Evolutionary conservation across 2,113 vertebrate species (phyloP).

Genomic region (Grammomys dolichurus): DNA sequence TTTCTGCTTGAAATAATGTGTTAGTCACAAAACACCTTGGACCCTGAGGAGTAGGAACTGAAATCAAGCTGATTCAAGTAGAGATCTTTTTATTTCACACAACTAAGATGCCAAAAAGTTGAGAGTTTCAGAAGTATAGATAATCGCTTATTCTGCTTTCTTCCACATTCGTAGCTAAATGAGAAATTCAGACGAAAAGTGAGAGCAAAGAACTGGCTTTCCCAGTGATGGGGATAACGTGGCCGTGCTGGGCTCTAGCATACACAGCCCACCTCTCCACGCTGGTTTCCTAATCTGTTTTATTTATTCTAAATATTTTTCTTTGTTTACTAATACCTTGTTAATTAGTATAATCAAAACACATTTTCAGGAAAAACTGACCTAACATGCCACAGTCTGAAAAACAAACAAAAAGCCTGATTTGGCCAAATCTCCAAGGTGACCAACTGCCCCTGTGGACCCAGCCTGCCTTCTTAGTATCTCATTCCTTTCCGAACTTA

Average conservation of each 20-base stretch:
- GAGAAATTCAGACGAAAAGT: not conserved
- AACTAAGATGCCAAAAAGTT: not conserved
- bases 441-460: not conserved
- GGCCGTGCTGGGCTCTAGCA: not conserved
- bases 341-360: not conserved
- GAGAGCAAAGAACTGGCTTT: not conserved
- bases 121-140: not conserved
- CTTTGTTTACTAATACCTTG: not conserved
- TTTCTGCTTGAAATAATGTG: slow-evolving; percentile 21
- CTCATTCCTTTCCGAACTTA: not conserved
- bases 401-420: slow-evolving; percentile 13
- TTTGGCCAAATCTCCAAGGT: not conserved
- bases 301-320: slow-evolving; percentile 37
- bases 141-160: not conserved
- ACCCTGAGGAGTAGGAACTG: not conserved
- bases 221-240: not conserved
- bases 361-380: slow-evolving; percentile 17
- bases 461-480: not conserved
- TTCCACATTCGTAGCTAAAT: not conserved
- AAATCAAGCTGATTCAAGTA: not conserved
- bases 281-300: not conserved
- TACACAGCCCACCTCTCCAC: not conserved
- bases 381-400: not conserved
- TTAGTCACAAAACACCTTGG: not conserved
- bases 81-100: slow-evolving; percentile 23